Evolutionary conservation across 2,888 invertebrate genomes (phyloP), one percentile per base, ranked within the genome.

Genomic region (Drosophila lutescens): DNA sequence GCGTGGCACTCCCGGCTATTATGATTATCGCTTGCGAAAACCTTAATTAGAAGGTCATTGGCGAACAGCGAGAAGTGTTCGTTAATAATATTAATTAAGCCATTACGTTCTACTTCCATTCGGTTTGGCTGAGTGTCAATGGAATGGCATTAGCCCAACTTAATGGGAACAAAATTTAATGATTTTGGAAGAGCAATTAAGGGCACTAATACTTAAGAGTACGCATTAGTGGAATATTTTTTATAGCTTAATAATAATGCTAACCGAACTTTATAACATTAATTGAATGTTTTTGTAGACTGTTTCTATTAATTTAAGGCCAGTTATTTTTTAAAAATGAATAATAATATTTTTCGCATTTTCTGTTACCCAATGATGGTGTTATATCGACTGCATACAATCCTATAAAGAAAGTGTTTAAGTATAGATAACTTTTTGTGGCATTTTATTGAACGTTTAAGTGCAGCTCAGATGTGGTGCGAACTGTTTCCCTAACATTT

Each of bases 51-150:
- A 70, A 72, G 73, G 55, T 66, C 79, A 81, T 78, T 71, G 71
- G 71, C 62, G 59, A 80, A 53, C 49, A 60, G 46, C 66, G 23
- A 32, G 32, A 41, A 26, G 20, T 76, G 67, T 60, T 66, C 68
- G 54, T 67, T 80, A 85, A 87, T 81, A 69, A 75, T 71, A 81
- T 82, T 67, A 85, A 84, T 87, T 82, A 87, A 81, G 75, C 69
- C 57, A 73, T 74, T 73, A 61, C 44, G 67, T 40, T 53, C 30
- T 32, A 51, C 63, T 38, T 63, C 63, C 63, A 62, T 61, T 58
- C 46, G 30, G 17, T 40, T 51, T 13, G 7, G 47, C 47, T 17
- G 38, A 51, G 67, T 65, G 65, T 67, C 68, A 47, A 66, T 66
- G 54, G 23, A 53, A 47, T 1, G 26, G 34, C 34, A 54, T 41